Evolutionary conservation across 2,888 invertebrate genomes (phyloP).

Genomic region (Ditylenchus weischeri): DNA sequence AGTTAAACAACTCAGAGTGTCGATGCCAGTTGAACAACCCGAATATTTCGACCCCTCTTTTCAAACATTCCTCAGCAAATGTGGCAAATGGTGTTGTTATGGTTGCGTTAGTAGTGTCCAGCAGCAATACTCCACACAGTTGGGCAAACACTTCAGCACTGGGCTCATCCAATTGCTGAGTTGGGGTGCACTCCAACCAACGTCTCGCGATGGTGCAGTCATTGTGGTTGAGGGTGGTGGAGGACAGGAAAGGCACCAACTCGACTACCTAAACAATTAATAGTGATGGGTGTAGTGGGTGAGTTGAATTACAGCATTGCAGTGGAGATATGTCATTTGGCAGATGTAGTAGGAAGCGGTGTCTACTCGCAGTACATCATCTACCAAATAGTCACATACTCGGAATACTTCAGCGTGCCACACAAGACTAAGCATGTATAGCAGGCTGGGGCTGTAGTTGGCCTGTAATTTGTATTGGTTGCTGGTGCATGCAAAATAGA

Average conservation of each 20-base stretch:
- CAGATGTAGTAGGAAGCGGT: constrained; percentile 19
- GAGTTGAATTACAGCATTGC: constrained; percentile 21
- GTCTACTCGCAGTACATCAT: constrained; percentile 12
- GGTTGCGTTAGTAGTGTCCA: background rate
- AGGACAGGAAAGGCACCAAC: background rate
- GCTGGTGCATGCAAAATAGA: no score
- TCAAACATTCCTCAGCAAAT: background rate
- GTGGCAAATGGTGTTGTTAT: background rate
- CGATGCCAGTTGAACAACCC: constrained; percentile 14
- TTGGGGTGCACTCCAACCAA: constrained; percentile 20
- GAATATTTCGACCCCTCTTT: constrained; percentile 9
- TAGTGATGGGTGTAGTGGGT: background rate
- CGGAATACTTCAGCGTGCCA: constrained; percentile 27
- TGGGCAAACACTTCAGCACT: background rate
- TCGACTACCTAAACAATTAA: constrained; percentile 1
- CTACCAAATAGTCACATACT: constrained; percentile 22
- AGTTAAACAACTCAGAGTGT: constrained; percentile 15
- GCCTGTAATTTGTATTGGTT: constrained; percentile 20
- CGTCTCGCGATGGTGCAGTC: constrained; percentile 14
- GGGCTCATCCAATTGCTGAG: background rate
- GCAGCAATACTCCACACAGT: background rate
- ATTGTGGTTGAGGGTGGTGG: background rate
- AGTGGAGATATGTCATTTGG: constrained; percentile 16
- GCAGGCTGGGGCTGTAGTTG: constrained; percentile 21
- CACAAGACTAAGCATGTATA: constrained; percentile 27